These are phyloP conservation scores for Polyergus mexicanus DNA, from an alignment of 1,140 invertebrate species.

Conservation along the genomic window DNA sequence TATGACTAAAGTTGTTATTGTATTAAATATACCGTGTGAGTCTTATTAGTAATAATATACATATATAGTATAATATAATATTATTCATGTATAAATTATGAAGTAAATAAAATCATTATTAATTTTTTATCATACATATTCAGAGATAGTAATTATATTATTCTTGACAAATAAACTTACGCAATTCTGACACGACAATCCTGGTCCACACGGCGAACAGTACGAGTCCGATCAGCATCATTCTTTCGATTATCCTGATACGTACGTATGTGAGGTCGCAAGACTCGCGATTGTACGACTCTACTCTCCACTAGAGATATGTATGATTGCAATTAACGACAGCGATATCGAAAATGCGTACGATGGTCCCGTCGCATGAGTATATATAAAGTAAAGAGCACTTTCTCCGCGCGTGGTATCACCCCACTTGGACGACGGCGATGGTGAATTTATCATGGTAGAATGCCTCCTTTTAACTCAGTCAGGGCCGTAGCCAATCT, in stretches of 20 bases:
- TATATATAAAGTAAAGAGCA: slow-evolving; percentile 85
- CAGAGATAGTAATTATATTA: not conserved
- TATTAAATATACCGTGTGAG: not conserved
- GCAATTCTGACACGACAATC: slow-evolving; percentile 68
- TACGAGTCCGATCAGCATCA: slow-evolving; percentile 66
- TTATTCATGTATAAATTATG: too few species aligned
- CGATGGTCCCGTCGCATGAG: slow-evolving; percentile 75
- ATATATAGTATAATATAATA: too few species aligned
- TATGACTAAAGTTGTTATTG: not conserved
- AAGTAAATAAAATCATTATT: too few species aligned
- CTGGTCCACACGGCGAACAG: slow-evolving; percentile 63
- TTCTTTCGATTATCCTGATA: slow-evolving; percentile 16
- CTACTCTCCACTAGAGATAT: slow-evolving; percentile 9
- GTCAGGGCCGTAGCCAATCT: slow-evolving; percentile 80
- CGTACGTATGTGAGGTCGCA: not conserved
- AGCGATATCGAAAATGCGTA: slow-evolving; percentile 83
- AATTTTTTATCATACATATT: too few species aligned
- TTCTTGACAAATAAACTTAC: slow-evolving; percentile 68
- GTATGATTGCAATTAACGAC: slow-evolving; percentile 77
- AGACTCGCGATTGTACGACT: not conserved
- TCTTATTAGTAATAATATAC: too few species aligned
- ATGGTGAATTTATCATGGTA: slow-evolving; percentile 84
- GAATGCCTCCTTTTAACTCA: slow-evolving; percentile 84
- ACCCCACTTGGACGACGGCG: slow-evolving; percentile 70
- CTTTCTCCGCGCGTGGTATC: slow-evolving; percentile 82